A percentile compares a stretch with the other conserved stretches of the same genome.
phyloP scores from a whole-genome alignment of 2,797 vertebrate species.

The Steatocranus sp. region DNA sequence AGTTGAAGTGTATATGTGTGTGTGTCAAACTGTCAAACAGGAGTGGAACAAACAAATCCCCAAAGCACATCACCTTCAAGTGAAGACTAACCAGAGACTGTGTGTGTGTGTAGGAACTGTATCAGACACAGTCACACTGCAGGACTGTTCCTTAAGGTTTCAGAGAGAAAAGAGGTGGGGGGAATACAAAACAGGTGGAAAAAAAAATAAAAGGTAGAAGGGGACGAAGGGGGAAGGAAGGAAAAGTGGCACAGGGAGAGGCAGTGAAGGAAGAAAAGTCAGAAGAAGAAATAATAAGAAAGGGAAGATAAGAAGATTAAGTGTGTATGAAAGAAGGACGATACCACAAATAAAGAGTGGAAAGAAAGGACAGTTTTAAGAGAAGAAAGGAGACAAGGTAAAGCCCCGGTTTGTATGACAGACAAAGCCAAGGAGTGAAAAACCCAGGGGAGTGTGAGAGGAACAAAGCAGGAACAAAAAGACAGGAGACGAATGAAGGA shows the following conservation, averaged over 20 bases:
- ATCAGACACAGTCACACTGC: neutral
- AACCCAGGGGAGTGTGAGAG: neutral
- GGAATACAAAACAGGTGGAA: neutral
- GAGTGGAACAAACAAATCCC: slow-evolving; percentile 49
- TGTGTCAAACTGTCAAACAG: slow-evolving; percentile 53
- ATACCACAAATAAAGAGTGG: neutral
- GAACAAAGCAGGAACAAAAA: neutral
- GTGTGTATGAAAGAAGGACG: neutral
- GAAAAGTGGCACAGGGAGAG: neutral
- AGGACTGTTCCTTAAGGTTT: neutral
- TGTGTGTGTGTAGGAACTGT: neutral
- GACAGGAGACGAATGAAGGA: too few relatives aligned
- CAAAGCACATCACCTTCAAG: slow-evolving; percentile 39
- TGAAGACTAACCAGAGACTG: slow-evolving; percentile 7
- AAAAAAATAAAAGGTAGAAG: neutral
- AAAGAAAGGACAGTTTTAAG: neutral
- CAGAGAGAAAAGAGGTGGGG: neutral
- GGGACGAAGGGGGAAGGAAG: neutral
- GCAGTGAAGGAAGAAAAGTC: neutral
- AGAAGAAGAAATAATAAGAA: neutral
- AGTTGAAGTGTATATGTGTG: slow-evolving; percentile 8
- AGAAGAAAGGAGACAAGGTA: neutral
- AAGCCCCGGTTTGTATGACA: neutral
- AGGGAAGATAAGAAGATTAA: neutral
- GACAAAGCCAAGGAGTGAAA: neutral